Conservation (phyloP, 1,140 invertebrate genomes). For the Rhyzopertha dominica region DNA sequence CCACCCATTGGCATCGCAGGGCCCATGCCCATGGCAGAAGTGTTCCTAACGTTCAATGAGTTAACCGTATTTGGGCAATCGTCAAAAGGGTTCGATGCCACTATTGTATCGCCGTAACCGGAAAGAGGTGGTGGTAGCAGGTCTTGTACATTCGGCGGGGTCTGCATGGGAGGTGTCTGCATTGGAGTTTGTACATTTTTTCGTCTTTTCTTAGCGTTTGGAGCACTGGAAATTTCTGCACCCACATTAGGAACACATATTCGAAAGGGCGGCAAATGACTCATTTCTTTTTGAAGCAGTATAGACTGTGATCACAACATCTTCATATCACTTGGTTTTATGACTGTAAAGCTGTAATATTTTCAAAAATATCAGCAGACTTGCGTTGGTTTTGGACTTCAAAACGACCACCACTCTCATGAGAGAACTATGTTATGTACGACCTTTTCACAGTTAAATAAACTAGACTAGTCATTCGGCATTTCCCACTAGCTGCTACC, state of each 20-base stretch:
- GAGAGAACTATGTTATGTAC: no score
- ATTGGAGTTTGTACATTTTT: slow-evolving; percentile 63
- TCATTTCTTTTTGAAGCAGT: slow-evolving; percentile 55
- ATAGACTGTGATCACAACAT: no score
- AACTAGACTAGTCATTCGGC: no score
- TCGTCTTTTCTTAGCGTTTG: slow-evolving; percentile 63
- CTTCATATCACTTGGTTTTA: no score
- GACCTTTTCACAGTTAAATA: no score
- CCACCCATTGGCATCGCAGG: slow-evolving; percentile 45
- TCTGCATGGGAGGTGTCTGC: slow-evolving; percentile 51
- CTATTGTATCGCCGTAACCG: slow-evolving; percentile 87
- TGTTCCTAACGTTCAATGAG: slow-evolving; percentile 58
- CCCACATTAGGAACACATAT: slow-evolving; percentile 59
- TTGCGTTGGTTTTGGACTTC: no score
- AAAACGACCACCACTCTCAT: no score
- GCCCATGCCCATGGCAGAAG: slow-evolving; percentile 44
- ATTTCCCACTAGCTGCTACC: no score
- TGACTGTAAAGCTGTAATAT: no score
- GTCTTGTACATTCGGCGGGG: slow-evolving; percentile 65
- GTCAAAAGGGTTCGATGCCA: slow-evolving; percentile 93
- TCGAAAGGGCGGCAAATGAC: slow-evolving; percentile 65
- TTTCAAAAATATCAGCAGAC: no score
- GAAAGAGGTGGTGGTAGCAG: slow-evolving; percentile 75
- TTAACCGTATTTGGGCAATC: slow-evolving; percentile 71
- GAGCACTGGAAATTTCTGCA: slow-evolving; percentile 55